Evolutionary conservation across 1,140 invertebrate species (phyloP), one percentile per base, ranked within the genome.

Genomic region (Choristoneura fumiferana): DNA sequence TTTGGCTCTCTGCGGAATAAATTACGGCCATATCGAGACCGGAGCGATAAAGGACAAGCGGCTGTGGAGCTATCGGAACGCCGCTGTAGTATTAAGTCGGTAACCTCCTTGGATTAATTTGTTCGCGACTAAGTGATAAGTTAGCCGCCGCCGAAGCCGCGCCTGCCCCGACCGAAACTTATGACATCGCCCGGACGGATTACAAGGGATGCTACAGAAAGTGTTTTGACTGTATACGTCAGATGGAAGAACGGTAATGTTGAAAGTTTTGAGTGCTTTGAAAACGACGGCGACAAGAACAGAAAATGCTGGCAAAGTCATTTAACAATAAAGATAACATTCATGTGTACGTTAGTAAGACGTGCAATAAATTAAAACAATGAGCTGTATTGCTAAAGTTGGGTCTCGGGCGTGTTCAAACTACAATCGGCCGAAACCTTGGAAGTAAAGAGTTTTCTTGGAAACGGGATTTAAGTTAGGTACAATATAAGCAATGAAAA

Each of bases 1-100:
- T 89, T 89, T 87, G 76, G 81, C 80, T 78, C 78, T 83, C 70
- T 78, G 67, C 65, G 69, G 84, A 89, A 87, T 89, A 89, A 87
- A 89, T 89, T 86, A 86, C 78, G 71, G 72, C 76, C 75, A 81
- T 84, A 86, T 88, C 80, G 71, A 78, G 72, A 74, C 77, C 71
- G 73, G 74, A 78, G 76, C 77, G 76, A 83, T 81, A 83, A 78
- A 85, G 73, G 71, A 81, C 81, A 71, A 80, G 65, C 73, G 73
- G 67, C 73, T 74, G 74, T 76, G 79, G 73, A 88, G 69, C 80
- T 81, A 86, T 86, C 76, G 76, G 69, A 58, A 73, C 70, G 71
- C 72, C 43, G 77, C 78, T 74, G 69, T 70, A 75, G 69, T 77
- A 78, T 73, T 76, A 69, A 73, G 69, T 70, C 74, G 62, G 72